Evolutionary conservation across 2,888 invertebrate species (phyloP).

Genomic region (Leptodirus hochenwartii): DNA sequence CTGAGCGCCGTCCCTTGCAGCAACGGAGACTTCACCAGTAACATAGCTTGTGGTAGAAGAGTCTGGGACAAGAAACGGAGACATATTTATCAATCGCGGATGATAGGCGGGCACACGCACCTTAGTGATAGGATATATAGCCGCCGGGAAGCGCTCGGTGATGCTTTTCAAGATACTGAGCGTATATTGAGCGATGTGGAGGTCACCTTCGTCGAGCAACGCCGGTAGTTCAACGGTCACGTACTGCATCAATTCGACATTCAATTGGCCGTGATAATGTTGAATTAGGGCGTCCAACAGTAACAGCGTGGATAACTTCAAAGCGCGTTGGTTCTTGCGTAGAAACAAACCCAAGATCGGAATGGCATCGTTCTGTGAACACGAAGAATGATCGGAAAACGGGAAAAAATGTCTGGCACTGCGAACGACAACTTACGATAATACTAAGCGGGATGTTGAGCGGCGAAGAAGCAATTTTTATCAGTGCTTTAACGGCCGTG

Average conservation of each 20-base stretch:
- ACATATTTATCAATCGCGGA: too few species aligned
- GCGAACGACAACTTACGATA: conserved; percentile 48
- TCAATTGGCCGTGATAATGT: conserved; percentile 51
- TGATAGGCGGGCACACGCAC: too few species aligned
- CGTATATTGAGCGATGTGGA: conserved; percentile 91
- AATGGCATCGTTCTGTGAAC: conserved; percentile 59
- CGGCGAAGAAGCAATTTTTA: conserved; percentile 83
- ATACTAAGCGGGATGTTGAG: conserved; percentile 72
- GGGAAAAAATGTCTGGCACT: too few species aligned
- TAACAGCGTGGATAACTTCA: conserved; percentile 79
- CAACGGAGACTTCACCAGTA: conserved; percentile 77
- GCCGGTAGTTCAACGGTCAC: conserved; percentile 81
- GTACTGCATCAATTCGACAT: conserved; percentile 50
- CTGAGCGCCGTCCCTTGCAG: conserved; percentile 80
- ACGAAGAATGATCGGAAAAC: conserved; percentile 16
- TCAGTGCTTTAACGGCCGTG: conserved; percentile 90
- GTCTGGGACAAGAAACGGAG: too few species aligned
- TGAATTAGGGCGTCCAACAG: conserved; percentile 79
- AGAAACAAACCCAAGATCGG: conserved; percentile 87
- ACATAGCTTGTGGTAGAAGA: conserved; percentile 71
- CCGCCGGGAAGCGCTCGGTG: conserved; percentile 58
- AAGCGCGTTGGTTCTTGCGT: conserved; percentile 88
- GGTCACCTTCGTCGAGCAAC: conserved; percentile 80
- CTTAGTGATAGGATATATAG: conserved; percentile 53
- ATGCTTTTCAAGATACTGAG: conserved; percentile 68